Evolutionary conservation across 2,888 invertebrate genomes (phyloP).

Genomic region (Dermolepida albohirtum): DNA sequence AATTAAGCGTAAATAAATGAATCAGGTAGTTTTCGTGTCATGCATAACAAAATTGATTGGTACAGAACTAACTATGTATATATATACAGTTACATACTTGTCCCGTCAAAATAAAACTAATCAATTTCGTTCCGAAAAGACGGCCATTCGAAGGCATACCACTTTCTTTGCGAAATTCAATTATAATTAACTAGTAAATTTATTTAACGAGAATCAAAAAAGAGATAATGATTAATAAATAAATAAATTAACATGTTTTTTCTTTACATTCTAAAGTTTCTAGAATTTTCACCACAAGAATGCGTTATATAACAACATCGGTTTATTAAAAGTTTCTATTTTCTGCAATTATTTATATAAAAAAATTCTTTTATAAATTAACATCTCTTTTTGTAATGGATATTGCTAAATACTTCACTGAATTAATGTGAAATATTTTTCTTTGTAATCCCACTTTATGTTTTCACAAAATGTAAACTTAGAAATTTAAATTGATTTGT

Average conservation of each 20-base stretch:
- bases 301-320: slow-evolving; percentile 12
- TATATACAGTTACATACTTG: too few species aligned
- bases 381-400: slow-evolving; percentile 5
- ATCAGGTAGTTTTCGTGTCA: too few species aligned
- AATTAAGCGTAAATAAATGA: too few species aligned
- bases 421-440: slow-evolving; percentile 16
- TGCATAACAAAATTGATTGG: too few species aligned
- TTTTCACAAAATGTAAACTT: slow-evolving; percentile 15
- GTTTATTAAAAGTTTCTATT: slow-evolving; percentile 18
- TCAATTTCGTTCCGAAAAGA: too few species aligned
- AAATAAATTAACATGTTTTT: slow-evolving; percentile 4
- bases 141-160: too few species aligned
- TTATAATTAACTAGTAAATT: too few species aligned
- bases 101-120: too few species aligned
- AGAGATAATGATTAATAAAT: neutral
- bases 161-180: too few species aligned
- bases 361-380: slow-evolving; percentile 15
- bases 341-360: slow-evolving; percentile 17
- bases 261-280: slow-evolving; percentile 7
- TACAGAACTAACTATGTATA: too few species aligned
- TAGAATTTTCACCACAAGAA: slow-evolving; percentile 24
- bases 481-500: slow-evolving; percentile 17
- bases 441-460: slow-evolving; percentile 19
- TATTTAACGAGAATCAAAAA: neutral
- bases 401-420: slow-evolving; percentile 18